Percentiles rank a stretch among this genome's conserved stretches.
phyloP scores from a whole-genome alignment of 2,113 vertebrate genomes.

The Hippoglossus stenolepis region DNA sequence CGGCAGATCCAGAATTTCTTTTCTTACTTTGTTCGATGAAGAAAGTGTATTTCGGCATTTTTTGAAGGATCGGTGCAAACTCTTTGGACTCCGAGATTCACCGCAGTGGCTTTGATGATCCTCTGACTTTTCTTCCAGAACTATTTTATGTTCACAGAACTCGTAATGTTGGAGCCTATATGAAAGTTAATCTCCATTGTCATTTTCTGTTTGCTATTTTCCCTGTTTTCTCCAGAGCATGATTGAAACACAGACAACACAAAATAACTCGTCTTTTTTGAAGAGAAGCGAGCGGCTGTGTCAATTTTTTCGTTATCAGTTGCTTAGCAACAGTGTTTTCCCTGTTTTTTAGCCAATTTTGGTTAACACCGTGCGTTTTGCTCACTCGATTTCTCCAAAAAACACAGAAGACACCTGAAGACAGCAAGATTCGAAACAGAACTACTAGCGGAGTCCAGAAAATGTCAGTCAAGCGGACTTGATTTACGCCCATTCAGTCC shows the following conservation, averaged over 20 bases:
- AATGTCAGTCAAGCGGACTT: conserved; percentile 9
- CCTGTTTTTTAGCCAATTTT: background rate
- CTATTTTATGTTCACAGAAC: background rate
- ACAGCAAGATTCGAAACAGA: background rate
- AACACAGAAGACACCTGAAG: conserved; percentile 6
- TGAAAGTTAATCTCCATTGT: background rate
- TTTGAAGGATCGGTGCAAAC: background rate
- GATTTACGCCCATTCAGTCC: conserved; percentile 3
- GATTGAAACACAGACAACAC: background rate
- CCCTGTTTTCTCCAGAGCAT: background rate
- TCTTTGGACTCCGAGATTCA: background rate
- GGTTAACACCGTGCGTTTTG: background rate
- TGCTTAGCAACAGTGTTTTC: background rate
- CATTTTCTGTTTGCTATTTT: background rate
- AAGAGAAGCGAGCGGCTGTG: background rate
- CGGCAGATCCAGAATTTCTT: too few relatives aligned
- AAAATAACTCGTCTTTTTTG: background rate
- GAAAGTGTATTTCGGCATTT: too few relatives aligned
- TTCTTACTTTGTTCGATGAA: too few relatives aligned
- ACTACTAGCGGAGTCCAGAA: background rate
- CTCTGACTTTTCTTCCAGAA: background rate
- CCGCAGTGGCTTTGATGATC: background rate
- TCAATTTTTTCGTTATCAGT: background rate
- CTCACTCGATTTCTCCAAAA: background rate
- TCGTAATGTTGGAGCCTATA: too few relatives aligned